A percentile compares a stretch with the other conserved stretches of the same genome.
Conservation (phyloP, 2,113 vertebrate species). For the Okapia johnstoni region DNA sequence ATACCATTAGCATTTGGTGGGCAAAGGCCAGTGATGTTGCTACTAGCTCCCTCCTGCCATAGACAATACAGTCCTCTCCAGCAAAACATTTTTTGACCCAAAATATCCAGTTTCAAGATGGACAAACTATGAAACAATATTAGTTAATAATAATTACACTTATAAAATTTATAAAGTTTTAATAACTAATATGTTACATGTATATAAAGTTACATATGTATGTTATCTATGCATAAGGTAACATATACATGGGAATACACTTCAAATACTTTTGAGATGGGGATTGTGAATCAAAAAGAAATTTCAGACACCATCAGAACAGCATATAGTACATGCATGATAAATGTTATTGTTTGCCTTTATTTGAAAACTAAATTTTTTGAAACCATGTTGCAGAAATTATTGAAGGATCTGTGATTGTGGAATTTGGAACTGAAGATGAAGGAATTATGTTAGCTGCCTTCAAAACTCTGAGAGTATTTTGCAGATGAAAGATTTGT, state of each 20-base stretch:
- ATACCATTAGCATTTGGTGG: not conserved
- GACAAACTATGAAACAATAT: not conserved
- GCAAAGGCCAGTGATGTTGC: not conserved
- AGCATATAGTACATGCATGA: not conserved
- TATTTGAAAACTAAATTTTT: not conserved
- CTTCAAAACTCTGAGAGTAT: not conserved
- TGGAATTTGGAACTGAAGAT: not conserved
- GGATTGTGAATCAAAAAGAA: not conserved
- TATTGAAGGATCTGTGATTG: not conserved
- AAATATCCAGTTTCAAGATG: not conserved
- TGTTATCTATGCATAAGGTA: not conserved
- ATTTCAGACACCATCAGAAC: not conserved
- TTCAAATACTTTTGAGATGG: not conserved
- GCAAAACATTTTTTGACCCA: not conserved
- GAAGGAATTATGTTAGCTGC: not conserved
- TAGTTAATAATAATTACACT: not conserved
- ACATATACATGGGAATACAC: not conserved
- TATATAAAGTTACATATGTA: not conserved
- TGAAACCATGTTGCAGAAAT: not conserved
- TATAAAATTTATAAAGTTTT: not conserved
- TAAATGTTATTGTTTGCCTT: not conserved
- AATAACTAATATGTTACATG: not conserved
- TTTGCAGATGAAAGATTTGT: conserved; percentile 34
- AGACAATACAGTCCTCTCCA: not conserved
- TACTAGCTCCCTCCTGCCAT: accelerated